Conservation (phyloP, 2,888 invertebrate genomes). For the Mythimna lalbum region DNA sequence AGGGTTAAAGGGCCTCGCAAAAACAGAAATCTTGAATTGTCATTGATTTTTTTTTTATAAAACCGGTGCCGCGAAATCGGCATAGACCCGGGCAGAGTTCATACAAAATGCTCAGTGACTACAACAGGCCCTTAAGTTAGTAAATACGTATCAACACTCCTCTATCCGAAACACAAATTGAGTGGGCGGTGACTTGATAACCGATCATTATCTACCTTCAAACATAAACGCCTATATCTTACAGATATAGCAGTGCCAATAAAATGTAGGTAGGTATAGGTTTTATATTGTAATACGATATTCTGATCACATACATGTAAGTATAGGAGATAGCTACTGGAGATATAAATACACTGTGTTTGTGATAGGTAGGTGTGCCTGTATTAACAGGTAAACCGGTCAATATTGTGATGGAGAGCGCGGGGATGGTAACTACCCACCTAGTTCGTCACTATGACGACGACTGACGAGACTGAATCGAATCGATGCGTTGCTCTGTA, state of each 20-base stretch:
- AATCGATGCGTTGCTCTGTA: slow-evolving; percentile 46
- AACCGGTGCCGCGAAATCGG: too few relatives aligned
- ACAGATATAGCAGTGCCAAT: background rate
- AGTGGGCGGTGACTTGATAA: background rate
- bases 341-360: slow-evolving; percentile 17
- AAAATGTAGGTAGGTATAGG: background rate
- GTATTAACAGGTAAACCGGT: slow-evolving; percentile 45
- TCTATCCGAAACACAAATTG: background rate
- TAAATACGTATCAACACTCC: background rate
- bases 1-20: too few relatives aligned
- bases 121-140: too few relatives aligned
- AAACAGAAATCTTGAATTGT: too few relatives aligned
- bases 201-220: slow-evolving; percentile 12
- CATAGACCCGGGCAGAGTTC: too few relatives aligned
- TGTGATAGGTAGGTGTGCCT: slow-evolving; percentile 14
- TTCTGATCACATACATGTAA: slow-evolving; percentile 14
- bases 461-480: slow-evolving; percentile 51
- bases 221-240: background rate
- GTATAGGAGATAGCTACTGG: background rate
- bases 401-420: slow-evolving; percentile 38
- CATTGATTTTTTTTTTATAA: too few relatives aligned
- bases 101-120: too few relatives aligned
- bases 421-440: slow-evolving; percentile 14
- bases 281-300: background rate
- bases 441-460: slow-evolving; percentile 49